A percentile compares a stretch with the other conserved stretches of the same genome.
These are phyloP conservation scores for Adelosebastes latens DNA, from an alignment of 2,797 vertebrate genomes.

Conservation along the genomic window DNA sequence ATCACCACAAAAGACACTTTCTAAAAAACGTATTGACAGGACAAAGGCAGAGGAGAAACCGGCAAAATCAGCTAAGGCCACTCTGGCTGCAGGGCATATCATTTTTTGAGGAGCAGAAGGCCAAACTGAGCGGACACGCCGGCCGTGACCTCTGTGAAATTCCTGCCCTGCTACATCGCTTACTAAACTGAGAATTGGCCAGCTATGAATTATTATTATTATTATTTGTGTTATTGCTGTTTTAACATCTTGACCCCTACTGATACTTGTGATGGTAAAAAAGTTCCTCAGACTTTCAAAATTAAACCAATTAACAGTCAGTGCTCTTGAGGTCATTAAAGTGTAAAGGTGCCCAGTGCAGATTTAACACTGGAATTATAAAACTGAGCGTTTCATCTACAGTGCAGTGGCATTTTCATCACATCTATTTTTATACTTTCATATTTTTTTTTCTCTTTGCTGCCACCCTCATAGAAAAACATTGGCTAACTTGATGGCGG, in stretches of 20 bases:
- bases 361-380: constrained; percentile 17
- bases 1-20: too few relatives aligned
- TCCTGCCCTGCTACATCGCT: too few relatives aligned
- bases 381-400: not conserved
- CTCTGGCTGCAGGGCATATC: too few relatives aligned
- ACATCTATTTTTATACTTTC: not conserved
- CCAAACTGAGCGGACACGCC: accelerated
- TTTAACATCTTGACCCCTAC: not conserved
- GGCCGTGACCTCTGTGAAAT: too few relatives aligned
- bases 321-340: not conserved
- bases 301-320: not conserved
- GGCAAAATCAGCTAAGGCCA: too few relatives aligned
- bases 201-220: not conserved
- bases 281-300: not conserved
- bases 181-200: not conserved
- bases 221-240: not conserved
- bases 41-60: too few relatives aligned
- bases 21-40: too few relatives aligned
- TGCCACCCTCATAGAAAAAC: constrained; percentile 3
- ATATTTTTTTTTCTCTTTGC: not conserved
- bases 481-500: constrained; percentile 6
- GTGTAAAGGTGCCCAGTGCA: not conserved
- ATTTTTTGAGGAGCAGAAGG: too few relatives aligned
- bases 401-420: not conserved
- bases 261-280: not conserved